These are phyloP conservation scores for Drosophila ogumai DNA, from an alignment of 1,140 invertebrate genomes.

Conservation along the genomic window DNA sequence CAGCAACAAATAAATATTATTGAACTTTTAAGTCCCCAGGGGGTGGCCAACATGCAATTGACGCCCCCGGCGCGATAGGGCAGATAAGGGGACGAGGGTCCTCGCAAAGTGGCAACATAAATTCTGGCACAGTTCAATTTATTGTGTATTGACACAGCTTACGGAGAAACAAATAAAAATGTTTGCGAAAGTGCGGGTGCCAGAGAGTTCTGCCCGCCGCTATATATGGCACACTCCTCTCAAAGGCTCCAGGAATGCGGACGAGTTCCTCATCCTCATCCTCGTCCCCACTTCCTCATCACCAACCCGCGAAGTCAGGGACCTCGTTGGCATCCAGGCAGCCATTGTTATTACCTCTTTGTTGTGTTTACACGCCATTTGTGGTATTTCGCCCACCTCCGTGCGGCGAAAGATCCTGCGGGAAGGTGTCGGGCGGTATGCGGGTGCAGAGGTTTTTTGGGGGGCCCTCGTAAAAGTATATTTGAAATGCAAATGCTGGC, in stretches of 20 bases:
- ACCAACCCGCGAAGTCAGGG: constrained; percentile 24
- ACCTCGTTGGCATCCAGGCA: constrained; percentile 50
- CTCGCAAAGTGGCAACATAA: constrained; percentile 77
- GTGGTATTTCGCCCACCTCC: constrained; percentile 72
- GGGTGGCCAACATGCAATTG: constrained; percentile 67
- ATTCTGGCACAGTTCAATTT: constrained; percentile 80
- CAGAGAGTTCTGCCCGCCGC: constrained; percentile 3
- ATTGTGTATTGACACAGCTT: constrained; percentile 80
- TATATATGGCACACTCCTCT: not conserved
- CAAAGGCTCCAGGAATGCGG: constrained; percentile 59
- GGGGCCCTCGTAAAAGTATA: constrained; percentile 65
- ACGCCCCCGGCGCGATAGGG: constrained; percentile 21
- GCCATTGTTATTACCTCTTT: constrained; percentile 82
- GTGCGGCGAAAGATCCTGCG: constrained; percentile 29
- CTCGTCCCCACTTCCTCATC: not conserved
- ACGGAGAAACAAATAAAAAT: constrained; percentile 79
- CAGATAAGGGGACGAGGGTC: constrained; percentile 20
- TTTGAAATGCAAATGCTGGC: constrained; percentile 77
- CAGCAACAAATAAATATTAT: constrained; percentile 82
- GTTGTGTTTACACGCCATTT: constrained; percentile 82
- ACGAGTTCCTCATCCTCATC: not conserved
- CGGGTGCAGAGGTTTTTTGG: constrained; percentile 19
- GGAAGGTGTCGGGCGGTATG: constrained; percentile 39
- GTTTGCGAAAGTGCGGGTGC: constrained; percentile 73
- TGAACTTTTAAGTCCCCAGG: constrained; percentile 79